A percentile compares a stretch with the other conserved stretches of the same genome.
These are phyloP conservation scores for Neodiprion lecontei DNA, from an alignment of 1,140 invertebrate genomes.

Conservation along the genomic window DNA sequence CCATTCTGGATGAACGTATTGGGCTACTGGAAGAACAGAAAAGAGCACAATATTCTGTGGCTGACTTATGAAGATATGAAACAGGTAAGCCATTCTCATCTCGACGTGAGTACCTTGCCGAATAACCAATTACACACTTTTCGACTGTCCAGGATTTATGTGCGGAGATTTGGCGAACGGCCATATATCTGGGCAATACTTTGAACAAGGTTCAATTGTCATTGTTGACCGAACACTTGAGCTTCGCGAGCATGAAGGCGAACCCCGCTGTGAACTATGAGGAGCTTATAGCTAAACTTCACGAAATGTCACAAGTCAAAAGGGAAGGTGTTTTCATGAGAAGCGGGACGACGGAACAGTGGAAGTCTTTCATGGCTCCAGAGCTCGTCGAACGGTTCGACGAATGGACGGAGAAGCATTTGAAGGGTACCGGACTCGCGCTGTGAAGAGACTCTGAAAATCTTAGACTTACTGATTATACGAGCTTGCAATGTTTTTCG, in stretches of 20 bases:
- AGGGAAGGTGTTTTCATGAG: slow-evolving; percentile 67
- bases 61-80: slow-evolving; percentile 75
- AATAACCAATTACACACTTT: slow-evolving; percentile 37
- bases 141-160: slow-evolving; percentile 61
- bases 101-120: neutral
- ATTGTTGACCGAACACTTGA: slow-evolving; percentile 65
- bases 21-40: slow-evolving; percentile 65
- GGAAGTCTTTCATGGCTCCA: slow-evolving; percentile 67
- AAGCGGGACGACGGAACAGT: slow-evolving; percentile 70
- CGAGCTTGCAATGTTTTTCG: too few species aligned
- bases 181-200: slow-evolving; percentile 65
- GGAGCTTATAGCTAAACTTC: slow-evolving; percentile 52
- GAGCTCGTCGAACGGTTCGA: slow-evolving; percentile 56
- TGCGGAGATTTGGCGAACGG: slow-evolving; percentile 64
- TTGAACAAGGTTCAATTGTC: slow-evolving; percentile 62
- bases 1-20: slow-evolving; percentile 70
- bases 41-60: slow-evolving; percentile 67
- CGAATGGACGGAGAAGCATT: neutral
- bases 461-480: too few species aligned
- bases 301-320: slow-evolving; percentile 51
- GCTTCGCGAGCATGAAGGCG: slow-evolving; percentile 72
- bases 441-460: too few species aligned
- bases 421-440: neutral
- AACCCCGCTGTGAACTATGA: slow-evolving; percentile 78
- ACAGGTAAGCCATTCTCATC: slow-evolving; percentile 43